Evolutionary conservation across 2,888 invertebrate genomes (phyloP).

Genomic region (Lacanobia oleracea): DNA sequence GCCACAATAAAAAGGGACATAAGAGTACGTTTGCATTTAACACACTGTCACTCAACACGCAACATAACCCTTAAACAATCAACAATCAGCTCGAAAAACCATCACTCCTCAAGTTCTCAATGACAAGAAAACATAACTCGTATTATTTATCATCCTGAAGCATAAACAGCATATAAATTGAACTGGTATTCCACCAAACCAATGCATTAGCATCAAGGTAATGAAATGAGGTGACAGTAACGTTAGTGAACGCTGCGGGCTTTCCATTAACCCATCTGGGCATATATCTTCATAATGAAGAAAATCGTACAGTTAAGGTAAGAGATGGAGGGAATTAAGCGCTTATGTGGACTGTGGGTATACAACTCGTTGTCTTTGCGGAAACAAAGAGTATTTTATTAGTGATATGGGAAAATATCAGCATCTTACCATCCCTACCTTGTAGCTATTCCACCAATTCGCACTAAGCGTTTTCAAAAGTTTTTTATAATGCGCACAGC

Average conservation of each 20-base stretch:
- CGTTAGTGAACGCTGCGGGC: slow-evolving; percentile 57
- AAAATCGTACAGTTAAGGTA: slow-evolving; percentile 31
- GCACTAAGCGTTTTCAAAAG: too few species aligned
- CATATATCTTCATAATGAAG: slow-evolving; percentile 54
- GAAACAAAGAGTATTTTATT: not conserved
- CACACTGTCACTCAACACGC: slow-evolving; percentile 9
- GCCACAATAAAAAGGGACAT: not conserved
- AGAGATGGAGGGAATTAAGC: slow-evolving; percentile 6
- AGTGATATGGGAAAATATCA: not conserved
- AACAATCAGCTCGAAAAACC: slow-evolving; percentile 50
- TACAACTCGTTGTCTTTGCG: not conserved
- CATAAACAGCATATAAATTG: slow-evolving; percentile 79
- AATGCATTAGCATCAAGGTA: slow-evolving; percentile 69
- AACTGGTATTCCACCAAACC: slow-evolving; percentile 76
- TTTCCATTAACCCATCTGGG: slow-evolving; percentile 61
- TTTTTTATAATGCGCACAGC: too few species aligned
- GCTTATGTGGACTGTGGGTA: not conserved
- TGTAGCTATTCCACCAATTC: too few species aligned
- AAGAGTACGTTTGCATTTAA: slow-evolving; percentile 2
- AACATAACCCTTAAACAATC: slow-evolving; percentile 38
- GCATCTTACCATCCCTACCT: too few species aligned
- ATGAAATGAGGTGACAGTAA: slow-evolving; percentile 73
- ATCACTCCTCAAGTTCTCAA: slow-evolving; percentile 74
- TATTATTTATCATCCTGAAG: slow-evolving; percentile 73
- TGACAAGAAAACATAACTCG: slow-evolving; percentile 82